Evolutionary conservation across 2,113 vertebrate species (phyloP), one percentile per base, ranked within the genome.

Genomic region (Silurus meridionalis): DNA sequence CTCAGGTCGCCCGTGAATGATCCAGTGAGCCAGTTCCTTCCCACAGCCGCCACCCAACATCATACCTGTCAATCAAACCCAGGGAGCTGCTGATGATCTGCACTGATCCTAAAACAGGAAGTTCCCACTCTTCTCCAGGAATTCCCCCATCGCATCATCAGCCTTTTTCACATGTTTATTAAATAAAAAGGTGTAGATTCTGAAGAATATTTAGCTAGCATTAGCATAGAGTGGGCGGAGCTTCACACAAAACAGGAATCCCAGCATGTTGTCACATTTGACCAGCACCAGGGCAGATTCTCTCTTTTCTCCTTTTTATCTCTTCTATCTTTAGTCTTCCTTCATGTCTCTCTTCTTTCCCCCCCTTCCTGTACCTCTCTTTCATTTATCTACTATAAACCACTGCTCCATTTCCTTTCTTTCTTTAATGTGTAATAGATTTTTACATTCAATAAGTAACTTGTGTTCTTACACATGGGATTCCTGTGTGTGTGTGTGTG

Each of bases 31-130:
- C 89, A 99, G 93, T 85, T 99, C 97, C 91, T 91, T 94, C 21
- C 98, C 98, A 0, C 98, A 99, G 88, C 98, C 98, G 0, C 98
- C 98, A 13, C 98, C 97, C 80, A 99, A 91, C 98, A 99, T 99
- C 98, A 99, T 99, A 48, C 98, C 98, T 90, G 75, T 57, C 80
- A 86, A 85, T 83, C 80, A 88, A 23, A 83, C 25, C 37, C 67
- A 48, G 8, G 3, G 4, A 4, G 7, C 6, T 46, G 8, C 37
- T 87, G 7, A 53, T 75, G 37, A 50, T 21, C 69, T 72, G 37
- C 5, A 48, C 10, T 72, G 2, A 21, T 72, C 69, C 37, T 4
- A 15, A 10, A 69, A 72, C 37, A 72, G 17, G 67, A 72, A 48
- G 48, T 13, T n/a, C 46, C 6, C 3, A 9, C 15, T 72, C 37